Evolutionary conservation across 2,797 vertebrate genomes (phyloP).

Genomic region (Gadopsis marmoratus): DNA sequence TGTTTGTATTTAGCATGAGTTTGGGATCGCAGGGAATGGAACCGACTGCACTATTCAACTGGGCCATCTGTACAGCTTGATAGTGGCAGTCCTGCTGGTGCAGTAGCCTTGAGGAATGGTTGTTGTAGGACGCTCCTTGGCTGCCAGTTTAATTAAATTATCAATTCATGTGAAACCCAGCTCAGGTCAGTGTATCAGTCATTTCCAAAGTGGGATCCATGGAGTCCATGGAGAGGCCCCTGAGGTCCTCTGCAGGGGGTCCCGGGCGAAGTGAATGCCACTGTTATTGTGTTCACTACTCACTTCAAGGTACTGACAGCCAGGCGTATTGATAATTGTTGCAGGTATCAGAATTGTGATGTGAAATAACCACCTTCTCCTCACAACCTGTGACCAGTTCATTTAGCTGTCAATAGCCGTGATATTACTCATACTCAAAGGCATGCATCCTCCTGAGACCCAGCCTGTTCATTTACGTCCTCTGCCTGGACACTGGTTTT

Average conservation of each 20-base stretch:
- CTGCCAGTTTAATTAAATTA: slow-evolving; percentile 66
- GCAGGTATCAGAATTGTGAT: slow-evolving; percentile 11
- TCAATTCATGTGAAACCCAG: slow-evolving; percentile 60
- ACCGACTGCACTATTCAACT: slow-evolving; percentile 42
- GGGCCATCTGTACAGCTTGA: slow-evolving; percentile 62
- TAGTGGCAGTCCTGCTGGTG: slow-evolving; percentile 44
- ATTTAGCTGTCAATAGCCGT: background rate
- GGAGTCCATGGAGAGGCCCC: slow-evolving; percentile 19
- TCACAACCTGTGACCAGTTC: background rate
- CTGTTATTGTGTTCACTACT: background rate
- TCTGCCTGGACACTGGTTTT: no score
- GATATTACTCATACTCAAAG: background rate
- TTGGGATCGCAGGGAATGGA: slow-evolving; percentile 52
- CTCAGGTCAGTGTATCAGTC: slow-evolving; percentile 62
- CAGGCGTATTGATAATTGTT: background rate
- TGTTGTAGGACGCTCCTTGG: slow-evolving; percentile 48
- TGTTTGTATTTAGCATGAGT: slow-evolving; percentile 56
- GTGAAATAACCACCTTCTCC: background rate
- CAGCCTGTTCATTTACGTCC: no score
- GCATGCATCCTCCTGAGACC: no score
- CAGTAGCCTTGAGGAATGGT: slow-evolving; percentile 55
- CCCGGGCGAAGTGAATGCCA: slow-evolving; percentile 5
- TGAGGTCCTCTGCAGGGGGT: background rate
- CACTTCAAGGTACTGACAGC: background rate
- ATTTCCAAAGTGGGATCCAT: slow-evolving; percentile 38